Evolutionary conservation across 2,113 vertebrate species (phyloP).

Genomic region (Stegostoma tigrinum): DNA sequence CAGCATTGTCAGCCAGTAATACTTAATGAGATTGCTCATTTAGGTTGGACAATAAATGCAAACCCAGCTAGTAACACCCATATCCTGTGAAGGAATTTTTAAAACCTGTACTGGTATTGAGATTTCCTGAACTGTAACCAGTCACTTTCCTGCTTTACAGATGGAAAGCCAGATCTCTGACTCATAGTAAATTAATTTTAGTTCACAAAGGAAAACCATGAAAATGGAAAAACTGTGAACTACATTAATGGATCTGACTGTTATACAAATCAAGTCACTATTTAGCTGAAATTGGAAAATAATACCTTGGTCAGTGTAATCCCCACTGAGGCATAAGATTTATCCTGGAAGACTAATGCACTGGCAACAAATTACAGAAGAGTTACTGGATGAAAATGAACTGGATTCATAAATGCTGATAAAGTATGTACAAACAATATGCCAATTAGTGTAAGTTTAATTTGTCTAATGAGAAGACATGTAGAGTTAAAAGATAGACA

Average conservation of each 20-base stretch:
- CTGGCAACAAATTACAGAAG: not conserved
- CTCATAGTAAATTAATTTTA: not conserved
- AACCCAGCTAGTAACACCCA: no score
- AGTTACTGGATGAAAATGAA: not conserved
- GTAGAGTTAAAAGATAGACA: not conserved
- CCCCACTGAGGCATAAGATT: not conserved
- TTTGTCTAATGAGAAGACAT: not conserved
- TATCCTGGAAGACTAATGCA: not conserved
- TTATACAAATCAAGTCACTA: not conserved
- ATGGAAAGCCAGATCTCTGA: not conserved
- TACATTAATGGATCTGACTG: not conserved
- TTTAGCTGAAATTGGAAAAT: not conserved
- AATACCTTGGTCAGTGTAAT: not conserved
- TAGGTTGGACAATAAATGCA: no score
- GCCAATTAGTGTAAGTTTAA: not conserved
- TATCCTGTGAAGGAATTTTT: no score
- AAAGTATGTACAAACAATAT: not conserved
- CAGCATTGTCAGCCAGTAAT: no score
- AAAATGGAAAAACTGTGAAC: not conserved
- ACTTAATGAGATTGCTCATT: no score
- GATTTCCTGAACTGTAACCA: not conserved
- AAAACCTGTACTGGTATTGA: not conserved
- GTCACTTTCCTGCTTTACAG: not conserved
- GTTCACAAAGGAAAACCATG: not conserved
- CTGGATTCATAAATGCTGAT: not conserved